These are phyloP conservation scores for Aurelia coerulea DNA, from an alignment of 30 jellyfish, hydroid and myxozoan species.

Conservation along the genomic window DNA sequence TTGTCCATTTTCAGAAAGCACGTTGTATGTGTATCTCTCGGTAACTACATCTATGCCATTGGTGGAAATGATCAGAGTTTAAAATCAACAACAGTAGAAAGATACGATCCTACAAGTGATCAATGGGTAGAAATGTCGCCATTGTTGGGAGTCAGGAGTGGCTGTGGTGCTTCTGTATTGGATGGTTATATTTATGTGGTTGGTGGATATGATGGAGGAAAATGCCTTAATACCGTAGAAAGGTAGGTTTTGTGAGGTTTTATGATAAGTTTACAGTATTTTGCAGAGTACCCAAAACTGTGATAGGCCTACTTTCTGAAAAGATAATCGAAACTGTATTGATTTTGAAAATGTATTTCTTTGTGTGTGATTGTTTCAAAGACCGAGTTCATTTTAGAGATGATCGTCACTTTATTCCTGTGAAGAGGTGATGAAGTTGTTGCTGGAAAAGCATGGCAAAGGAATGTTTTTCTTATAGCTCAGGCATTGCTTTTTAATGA, in stretches of 20 bases:
- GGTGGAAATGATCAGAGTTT: conserved; percentile 91
- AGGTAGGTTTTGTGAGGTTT: conserved; percentile 71
- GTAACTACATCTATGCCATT: conserved; percentile 87
- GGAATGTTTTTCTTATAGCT: too few species aligned
- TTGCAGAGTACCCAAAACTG: neutral
- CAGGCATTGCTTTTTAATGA: too few species aligned
- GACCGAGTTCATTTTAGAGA: too few species aligned
- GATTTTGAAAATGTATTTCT: too few species aligned
- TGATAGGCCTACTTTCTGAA: too few species aligned
- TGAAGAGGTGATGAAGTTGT: too few species aligned
- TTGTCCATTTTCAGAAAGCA: conserved; percentile 67
- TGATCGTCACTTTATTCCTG: too few species aligned
- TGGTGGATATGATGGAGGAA: conserved; percentile 94
- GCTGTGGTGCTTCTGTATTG: conserved; percentile 93
- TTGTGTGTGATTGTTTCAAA: too few species aligned
- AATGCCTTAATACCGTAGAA: conserved; percentile 86
- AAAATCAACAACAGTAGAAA: conserved; percentile 75
- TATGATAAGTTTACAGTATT: neutral
- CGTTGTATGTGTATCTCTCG: conserved; percentile 91
- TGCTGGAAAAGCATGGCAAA: too few species aligned
- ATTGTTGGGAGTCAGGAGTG: conserved; percentile 79
- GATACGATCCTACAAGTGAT: conserved; percentile 84
- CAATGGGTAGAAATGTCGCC: conserved; percentile 95
- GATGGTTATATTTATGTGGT: conserved; percentile 92
- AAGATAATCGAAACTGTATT: too few species aligned